phyloP scores from a whole-genome alignment of 2,797 vertebrate genomes.

The Sebastes iracundus region DNA sequence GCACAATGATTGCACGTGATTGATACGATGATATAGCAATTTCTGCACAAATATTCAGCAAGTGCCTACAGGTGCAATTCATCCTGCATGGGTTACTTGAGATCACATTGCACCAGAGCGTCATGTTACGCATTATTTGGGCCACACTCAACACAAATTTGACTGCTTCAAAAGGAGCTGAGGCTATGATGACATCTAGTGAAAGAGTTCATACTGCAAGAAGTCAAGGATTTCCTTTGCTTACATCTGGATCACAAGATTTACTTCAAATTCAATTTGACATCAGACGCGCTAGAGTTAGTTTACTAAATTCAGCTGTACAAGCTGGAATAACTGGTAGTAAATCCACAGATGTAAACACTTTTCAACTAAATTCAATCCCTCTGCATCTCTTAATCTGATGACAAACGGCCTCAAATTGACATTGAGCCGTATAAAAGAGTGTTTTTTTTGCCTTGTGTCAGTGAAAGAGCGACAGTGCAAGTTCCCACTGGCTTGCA shows the following conservation, averaged over 20 bases:
- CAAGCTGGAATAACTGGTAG: neutral
- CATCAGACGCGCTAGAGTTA: neutral
- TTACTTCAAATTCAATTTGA: slow-evolving; percentile 7
- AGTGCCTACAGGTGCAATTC: slow-evolving; percentile 34
- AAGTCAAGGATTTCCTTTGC: neutral
- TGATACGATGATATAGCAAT: slow-evolving; percentile 18
- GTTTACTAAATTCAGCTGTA: neutral
- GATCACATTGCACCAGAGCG: slow-evolving; percentile 16
- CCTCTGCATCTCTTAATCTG: slow-evolving; percentile 36
- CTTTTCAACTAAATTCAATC: slow-evolving; percentile 19
- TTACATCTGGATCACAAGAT: slow-evolving; percentile 12
- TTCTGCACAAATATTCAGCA: slow-evolving; percentile 17
- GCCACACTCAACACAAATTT: neutral
- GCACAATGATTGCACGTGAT: slow-evolving; percentile 39
- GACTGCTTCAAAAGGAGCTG: slow-evolving; percentile 21
- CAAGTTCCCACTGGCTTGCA: slow-evolving; percentile 81
- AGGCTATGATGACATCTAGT: slow-evolving; percentile 72
- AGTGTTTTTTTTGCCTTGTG: slow-evolving; percentile 32
- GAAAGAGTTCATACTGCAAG: slow-evolving; percentile 55
- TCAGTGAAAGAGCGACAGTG: slow-evolving; percentile 70
- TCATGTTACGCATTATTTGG: slow-evolving; percentile 17
- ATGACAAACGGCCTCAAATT: slow-evolving; percentile 34
- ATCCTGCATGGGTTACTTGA: neutral
- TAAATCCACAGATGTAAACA: neutral
- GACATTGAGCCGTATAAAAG: slow-evolving; percentile 35